Conservation (phyloP, 2,888 invertebrate genomes). For the Steromphala cineraria region DNA sequence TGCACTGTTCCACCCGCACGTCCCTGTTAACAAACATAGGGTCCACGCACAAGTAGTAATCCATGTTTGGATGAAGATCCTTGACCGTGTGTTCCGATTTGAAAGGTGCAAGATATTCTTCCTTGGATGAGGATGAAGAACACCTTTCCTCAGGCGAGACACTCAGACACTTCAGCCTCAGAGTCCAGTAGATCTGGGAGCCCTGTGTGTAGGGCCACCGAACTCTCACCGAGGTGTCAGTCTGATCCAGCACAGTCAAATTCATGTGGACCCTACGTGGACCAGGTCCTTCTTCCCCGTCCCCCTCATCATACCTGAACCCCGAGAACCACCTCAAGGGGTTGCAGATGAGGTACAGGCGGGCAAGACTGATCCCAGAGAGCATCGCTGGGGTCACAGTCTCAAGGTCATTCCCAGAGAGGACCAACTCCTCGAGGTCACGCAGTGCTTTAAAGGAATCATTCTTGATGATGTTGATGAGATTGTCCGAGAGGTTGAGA, state of each 20-base stretch:
- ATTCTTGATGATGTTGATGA: conserved; percentile 26
- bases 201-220: conserved; percentile 42
- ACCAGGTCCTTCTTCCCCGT: neutral
- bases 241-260: conserved; percentile 18
- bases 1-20: conserved; percentile 35
- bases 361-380: conserved; percentile 24
- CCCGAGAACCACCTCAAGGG: conserved; percentile 34
- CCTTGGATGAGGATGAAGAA: neutral
- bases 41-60: conserved; percentile 40
- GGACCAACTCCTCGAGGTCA: conserved; percentile 29
- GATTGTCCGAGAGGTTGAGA: conserved; percentile 35
- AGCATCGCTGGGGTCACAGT: conserved; percentile 23
- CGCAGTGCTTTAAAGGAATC: conserved; percentile 32
- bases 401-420: conserved; percentile 38
- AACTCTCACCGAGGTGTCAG: conserved; percentile 22
- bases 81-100: conserved; percentile 23
- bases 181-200: conserved; percentile 44
- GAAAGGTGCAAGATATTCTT: conserved; percentile 32
- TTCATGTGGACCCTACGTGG: conserved; percentile 32
- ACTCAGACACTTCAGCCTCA: conserved; percentile 30
- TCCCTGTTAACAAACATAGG: conserved; percentile 36
- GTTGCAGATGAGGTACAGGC: conserved; percentile 34
- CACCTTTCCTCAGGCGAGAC: neutral
- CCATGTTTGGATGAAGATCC: conserved; percentile 21
- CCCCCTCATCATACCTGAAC: conserved; percentile 31